These are phyloP conservation scores for Xestia ashworthii DNA, from an alignment of 2,888 invertebrate species.

Conservation along the genomic window DNA sequence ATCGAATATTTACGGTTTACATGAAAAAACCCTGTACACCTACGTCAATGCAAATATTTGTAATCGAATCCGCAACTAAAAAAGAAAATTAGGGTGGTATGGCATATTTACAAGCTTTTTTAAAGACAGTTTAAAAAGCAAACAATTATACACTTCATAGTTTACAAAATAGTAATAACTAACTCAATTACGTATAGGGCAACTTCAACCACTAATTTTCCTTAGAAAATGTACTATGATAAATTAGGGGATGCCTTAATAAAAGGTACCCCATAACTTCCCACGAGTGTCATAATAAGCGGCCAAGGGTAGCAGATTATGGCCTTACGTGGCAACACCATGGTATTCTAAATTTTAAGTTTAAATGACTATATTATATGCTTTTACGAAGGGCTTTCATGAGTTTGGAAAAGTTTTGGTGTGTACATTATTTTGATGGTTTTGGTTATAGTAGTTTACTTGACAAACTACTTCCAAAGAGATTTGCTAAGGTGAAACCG, in stretches of 20 bases:
- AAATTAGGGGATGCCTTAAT: slow-evolving; percentile 33
- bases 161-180: neutral
- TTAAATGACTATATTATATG: slow-evolving; percentile 10
- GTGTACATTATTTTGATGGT: neutral
- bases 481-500: neutral
- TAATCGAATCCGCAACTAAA: neutral
- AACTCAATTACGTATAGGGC: slow-evolving; percentile 8
- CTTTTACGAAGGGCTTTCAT: neutral
- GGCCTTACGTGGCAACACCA: slow-evolving; percentile 7
- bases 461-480: neutral
- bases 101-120: neutral
- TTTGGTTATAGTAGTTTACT: neutral
- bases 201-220: slow-evolving; percentile 20
- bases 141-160: neutral
- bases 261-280: slow-evolving; percentile 31
- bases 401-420: slow-evolving; percentile 6
- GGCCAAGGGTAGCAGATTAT: slow-evolving; percentile 5
- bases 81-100: neutral
- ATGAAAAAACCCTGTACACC: neutral
- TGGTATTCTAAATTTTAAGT: slow-evolving; percentile 29
- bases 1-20: neutral
- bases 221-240: slow-evolving; percentile 28
- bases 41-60: slow-evolving; percentile 6
- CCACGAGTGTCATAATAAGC: slow-evolving; percentile 31
- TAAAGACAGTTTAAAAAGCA: neutral